A percentile compares a stretch with the other conserved stretches of the same genome.
phyloP scores from a whole-genome alignment of 2,113 vertebrate genomes.

The Lagenorhynchus albirostris region DNA sequence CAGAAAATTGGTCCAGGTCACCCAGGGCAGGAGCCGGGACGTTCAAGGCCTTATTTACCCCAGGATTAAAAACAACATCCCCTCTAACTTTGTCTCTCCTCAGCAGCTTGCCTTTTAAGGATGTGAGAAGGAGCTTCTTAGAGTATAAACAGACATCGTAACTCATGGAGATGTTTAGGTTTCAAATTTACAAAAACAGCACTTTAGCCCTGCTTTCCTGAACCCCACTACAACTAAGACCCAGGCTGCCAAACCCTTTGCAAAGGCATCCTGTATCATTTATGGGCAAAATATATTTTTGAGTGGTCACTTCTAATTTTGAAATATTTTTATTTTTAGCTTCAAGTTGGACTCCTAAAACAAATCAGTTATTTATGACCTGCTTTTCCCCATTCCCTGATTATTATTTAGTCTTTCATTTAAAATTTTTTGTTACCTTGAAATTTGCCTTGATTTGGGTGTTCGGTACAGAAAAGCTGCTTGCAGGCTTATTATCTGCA shows the following conservation, averaged over 20 bases:
- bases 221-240: neutral
- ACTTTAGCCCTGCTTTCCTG: neutral
- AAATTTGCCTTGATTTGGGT: conserved; percentile 48
- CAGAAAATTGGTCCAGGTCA: conserved; percentile 25
- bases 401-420: conserved; percentile 18
- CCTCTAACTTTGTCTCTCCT: neutral
- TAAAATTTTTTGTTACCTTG: conserved; percentile 48
- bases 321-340: neutral
- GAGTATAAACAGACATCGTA: conserved; percentile 7
- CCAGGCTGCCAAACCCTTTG: neutral
- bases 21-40: neutral
- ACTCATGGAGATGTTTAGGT: conserved; percentile 12
- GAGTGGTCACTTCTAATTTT: neutral
- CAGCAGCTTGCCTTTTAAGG: conserved; percentile 39
- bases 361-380: neutral
- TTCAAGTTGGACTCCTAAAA: conserved; percentile 11
- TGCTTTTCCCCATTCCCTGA: neutral
- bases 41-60: conserved; percentile 11
- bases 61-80: neutral
- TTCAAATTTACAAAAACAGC: conserved; percentile 32
- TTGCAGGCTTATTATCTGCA: conserved; percentile 54
- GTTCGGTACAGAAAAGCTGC: conserved; percentile 48
- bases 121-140: conserved; percentile 4
- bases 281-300: neutral
- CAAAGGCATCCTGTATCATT: neutral